These are phyloP conservation scores for Turritopsis rubra DNA, from an alignment of 30 jellyfish, hydroid and myxozoan genomes.

Conservation along the genomic window DNA sequence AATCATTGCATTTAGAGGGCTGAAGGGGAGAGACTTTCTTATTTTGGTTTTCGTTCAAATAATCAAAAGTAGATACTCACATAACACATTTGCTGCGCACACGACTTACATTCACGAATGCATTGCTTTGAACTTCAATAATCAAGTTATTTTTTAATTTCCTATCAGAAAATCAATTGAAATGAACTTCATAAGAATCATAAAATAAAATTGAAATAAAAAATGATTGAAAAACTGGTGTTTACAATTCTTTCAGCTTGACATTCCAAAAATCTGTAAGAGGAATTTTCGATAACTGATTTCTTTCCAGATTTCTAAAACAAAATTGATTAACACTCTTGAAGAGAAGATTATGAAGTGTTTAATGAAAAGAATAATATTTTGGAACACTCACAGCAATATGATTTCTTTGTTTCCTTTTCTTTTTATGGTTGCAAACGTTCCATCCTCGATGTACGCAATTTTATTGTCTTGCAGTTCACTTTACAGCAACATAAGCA, in stretches of 20 bases:
- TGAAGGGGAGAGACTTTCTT: no score
- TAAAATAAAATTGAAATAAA: not conserved
- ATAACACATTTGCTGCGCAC: not conserved
- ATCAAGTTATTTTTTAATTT: conserved; percentile 2
- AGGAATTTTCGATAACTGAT: conserved; percentile 29
- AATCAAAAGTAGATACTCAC: no score
- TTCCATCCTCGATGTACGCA: conserved; percentile 82
- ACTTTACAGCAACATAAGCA: not conserved
- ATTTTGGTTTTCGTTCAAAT: no score
- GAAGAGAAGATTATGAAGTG: not conserved
- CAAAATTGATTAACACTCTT: not conserved
- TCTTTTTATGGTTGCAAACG: conserved; percentile 38
- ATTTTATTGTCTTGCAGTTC: conserved; percentile 38
- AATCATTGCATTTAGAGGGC: no score
- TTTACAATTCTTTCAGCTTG: conserved; percentile 18
- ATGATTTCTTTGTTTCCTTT: not conserved
- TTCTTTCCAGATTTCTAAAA: conserved; percentile 5
- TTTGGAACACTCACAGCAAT: not conserved
- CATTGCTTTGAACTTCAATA: conserved; percentile 40
- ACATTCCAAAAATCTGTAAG: conserved; percentile 40
- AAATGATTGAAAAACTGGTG: not conserved
- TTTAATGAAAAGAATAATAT: not conserved
- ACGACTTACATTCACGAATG: conserved; percentile 48
- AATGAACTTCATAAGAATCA: not conserved
- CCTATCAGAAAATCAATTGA: not conserved